These are phyloP conservation scores for Neuroterus valhalla DNA, from an alignment of 1,140 invertebrate species.

Conservation along the genomic window DNA sequence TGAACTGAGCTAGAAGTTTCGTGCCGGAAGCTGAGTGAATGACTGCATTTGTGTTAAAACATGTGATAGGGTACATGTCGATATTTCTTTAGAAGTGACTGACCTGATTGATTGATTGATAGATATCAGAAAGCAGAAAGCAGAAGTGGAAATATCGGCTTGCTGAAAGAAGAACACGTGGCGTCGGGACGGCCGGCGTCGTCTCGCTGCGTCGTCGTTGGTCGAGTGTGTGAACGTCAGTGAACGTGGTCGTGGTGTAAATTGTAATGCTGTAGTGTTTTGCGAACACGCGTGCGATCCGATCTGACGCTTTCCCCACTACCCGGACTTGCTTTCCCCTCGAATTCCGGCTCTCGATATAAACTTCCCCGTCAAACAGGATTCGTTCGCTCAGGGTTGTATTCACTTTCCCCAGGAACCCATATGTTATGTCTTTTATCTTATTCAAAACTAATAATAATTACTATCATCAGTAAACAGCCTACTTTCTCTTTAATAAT, in stretches of 20 bases:
- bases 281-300: constrained; percentile 36
- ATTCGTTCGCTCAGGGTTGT: constrained; percentile 18
- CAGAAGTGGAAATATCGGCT: too few species aligned
- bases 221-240: too few species aligned
- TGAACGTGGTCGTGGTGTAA: too few species aligned
- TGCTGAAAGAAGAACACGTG: constrained; percentile 46
- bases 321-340: constrained; percentile 36
- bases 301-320: constrained; percentile 2
- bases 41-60: background rate
- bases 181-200: constrained; percentile 55
- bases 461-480: background rate
- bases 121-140: background rate
- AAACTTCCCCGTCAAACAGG: constrained; percentile 26
- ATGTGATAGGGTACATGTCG: background rate
- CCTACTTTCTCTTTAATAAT: background rate
- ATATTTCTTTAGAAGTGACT: background rate
- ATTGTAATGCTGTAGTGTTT: constrained; percentile 35
- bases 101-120: constrained; percentile 14
- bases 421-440: background rate
- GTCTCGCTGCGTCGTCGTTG: constrained; percentile 49
- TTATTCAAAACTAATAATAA: background rate
- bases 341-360: constrained; percentile 29
- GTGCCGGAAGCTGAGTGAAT: background rate
- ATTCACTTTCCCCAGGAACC: constrained; percentile 2
- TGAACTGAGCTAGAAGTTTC: constrained; percentile 10